Evolutionary conservation across 2,888 invertebrate genomes (phyloP), one percentile per base, ranked within the genome.

Genomic region (Hirtodrosophila histrioides): DNA sequence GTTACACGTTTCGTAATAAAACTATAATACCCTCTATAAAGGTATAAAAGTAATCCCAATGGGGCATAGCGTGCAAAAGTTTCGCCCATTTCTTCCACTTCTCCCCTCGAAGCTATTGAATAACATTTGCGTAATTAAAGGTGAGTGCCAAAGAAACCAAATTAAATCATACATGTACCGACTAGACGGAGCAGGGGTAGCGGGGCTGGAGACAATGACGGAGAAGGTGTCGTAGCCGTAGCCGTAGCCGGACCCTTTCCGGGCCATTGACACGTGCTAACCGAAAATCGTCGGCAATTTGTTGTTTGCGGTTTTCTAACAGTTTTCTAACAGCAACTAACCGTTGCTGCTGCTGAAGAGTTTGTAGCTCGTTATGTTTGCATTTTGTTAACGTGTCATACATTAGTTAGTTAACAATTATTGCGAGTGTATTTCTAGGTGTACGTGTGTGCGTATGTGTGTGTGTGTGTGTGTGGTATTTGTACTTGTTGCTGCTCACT

Each of bases 401-500:
- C 85, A 84, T 86, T 75, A 81, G 75, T 78, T 78, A 75, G 75
- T 77, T 75, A 84, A 80, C 82, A 69, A 69, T 78, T 61, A 73
- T 66, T 71, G 67, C 43, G 24, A 17, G 7, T n/a, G 41, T 53
- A 10, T 51, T 31, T 55, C 1, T 17, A 17, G n/a, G n/a, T n/a
- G n/a, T n/a, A n/a, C n/a, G n/a, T n/a, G 27, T 37, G n/a, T 48
- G 23, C 50, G 9, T 65, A 44, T 63, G 43, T 54, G 39, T 53
- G 29, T 53, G 17, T 31, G 4, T 53, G 48, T 45, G 23, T 51
- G 49, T 64, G 51, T 41, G 49, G 41, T 80, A 72, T 68, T 86
- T 84, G 87, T 85, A 87, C 82, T 82, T 85, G 69, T 44, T 71
- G 74, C 73, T 84, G 58, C 83, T 87, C 83, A 82, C 82, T 82